These are phyloP conservation scores for Hymenochirus boettgeri DNA, from an alignment of 2,113 vertebrate species.

Conservation along the genomic window DNA sequence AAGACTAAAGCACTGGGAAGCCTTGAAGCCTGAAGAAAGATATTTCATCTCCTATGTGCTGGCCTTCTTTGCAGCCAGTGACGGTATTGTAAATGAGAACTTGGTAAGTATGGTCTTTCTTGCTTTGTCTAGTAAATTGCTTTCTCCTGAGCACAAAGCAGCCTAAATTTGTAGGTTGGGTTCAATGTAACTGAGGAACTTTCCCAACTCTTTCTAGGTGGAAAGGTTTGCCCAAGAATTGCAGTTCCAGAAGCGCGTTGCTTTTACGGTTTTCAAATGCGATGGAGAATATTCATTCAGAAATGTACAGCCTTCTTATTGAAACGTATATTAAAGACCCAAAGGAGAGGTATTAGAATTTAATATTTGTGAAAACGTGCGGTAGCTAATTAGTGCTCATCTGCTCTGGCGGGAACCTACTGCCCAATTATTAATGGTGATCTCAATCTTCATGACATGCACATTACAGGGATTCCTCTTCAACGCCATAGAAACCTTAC, in stretches of 20 bases:
- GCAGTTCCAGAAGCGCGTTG: constrained; percentile 93
- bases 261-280: constrained; percentile 98
- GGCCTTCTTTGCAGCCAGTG: constrained; percentile 94
- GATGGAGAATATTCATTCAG: constrained; percentile 98
- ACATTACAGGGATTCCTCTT: constrained; percentile 79
- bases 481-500: constrained; percentile 90
- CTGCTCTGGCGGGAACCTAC: too few relatives aligned
- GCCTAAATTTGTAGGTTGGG: too few relatives aligned
- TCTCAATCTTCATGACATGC: too few relatives aligned
- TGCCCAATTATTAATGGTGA: neutral
- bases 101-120: constrained; percentile 79
- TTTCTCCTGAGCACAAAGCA: too few relatives aligned
- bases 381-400: too few relatives aligned
- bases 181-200: too few relatives aligned
- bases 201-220: constrained; percentile 83
- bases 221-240: constrained; percentile 95
- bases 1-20: constrained; percentile 90
- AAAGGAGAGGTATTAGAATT: constrained; percentile 68
- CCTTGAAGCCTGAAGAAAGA: constrained; percentile 82
- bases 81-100: constrained; percentile 96
- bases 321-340: constrained; percentile 92
- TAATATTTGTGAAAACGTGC: too few relatives aligned
- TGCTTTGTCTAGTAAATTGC: too few relatives aligned
- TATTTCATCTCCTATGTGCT: constrained; percentile 92
- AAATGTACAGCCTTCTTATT: constrained; percentile 98